Percentiles rank a stretch among this genome's conserved stretches.
Evolutionary conservation across 2,888 invertebrate genomes (phyloP).

Genomic region (Vesta saturnalis): DNA sequence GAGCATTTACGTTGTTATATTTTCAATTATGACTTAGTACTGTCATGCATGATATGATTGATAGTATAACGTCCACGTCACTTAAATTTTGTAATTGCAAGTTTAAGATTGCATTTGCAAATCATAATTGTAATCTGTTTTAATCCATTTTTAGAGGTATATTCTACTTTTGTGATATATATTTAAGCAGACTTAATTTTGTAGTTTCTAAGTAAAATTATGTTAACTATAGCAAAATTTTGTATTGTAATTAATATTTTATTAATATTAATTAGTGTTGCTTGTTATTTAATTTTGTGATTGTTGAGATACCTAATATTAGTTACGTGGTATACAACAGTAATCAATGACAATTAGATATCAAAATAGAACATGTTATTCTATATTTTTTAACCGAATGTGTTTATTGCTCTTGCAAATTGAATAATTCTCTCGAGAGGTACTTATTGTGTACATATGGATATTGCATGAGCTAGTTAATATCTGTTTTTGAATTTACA

Average conservation of each 20-base stretch:
- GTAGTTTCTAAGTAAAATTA: neutral
- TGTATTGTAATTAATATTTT: neutral
- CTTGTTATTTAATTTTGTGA: neutral
- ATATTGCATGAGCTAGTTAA: neutral
- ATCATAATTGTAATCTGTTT: neutral
- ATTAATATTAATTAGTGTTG: neutral
- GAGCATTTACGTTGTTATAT: no score
- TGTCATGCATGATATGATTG: no score
- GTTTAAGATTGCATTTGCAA: neutral
- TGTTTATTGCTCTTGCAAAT: neutral
- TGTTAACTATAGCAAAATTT: neutral
- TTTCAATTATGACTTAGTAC: no score
- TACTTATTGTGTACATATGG: no score
- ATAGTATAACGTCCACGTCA: no score
- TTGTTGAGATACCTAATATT: neutral
- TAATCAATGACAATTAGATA: neutral
- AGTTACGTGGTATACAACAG: neutral
- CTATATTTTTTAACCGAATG: neutral
- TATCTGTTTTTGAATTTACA: neutral
- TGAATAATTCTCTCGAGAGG: neutral
- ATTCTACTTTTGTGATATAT: conserved; percentile 6
- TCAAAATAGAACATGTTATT: neutral
- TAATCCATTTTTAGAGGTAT: no score
- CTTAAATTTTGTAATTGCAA: neutral
- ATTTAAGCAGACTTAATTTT: conserved; percentile 3